phyloP scores from a whole-genome alignment of 2,888 invertebrate species.

The Oxycera nigricornis region DNA sequence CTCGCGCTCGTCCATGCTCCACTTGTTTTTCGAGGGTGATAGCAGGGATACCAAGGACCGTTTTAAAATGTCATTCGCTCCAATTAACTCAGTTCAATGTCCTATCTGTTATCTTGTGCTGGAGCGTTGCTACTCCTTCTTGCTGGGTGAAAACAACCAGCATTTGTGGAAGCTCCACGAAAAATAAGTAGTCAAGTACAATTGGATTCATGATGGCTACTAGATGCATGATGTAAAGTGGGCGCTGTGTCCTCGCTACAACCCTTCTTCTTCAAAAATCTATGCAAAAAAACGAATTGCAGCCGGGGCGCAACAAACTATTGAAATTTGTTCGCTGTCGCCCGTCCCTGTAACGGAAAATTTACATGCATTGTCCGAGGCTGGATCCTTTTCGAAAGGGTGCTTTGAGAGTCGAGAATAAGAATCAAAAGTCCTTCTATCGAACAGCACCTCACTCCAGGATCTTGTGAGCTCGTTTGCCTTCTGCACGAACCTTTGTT shows the following conservation, averaged over 20 bases:
- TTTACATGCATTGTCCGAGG: constrained; percentile 34
- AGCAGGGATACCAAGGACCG: neutral
- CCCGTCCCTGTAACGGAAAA: neutral
- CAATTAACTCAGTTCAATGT: constrained; percentile 34
- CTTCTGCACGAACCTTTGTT: neutral
- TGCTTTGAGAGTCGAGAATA: constrained; percentile 8
- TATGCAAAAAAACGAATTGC: constrained; percentile 9
- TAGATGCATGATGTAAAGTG: neutral
- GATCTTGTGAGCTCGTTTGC: neutral
- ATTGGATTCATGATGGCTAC: neutral
- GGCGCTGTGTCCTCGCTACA: constrained; percentile 16
- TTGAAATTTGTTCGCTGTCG: constrained; percentile 23
- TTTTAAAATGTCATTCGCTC: constrained; percentile 34
- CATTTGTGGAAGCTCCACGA: constrained; percentile 2
- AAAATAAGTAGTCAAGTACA: constrained; percentile 1
- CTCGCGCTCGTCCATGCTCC: neutral
- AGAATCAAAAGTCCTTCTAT: constrained; percentile 28
- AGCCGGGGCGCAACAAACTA: constrained; percentile 29
- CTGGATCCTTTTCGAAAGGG: constrained; percentile 24
- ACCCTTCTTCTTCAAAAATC: constrained; percentile 15
- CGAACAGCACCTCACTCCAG: neutral
- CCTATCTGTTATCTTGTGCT: constrained; percentile 19
- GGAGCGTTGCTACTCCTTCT: neutral
- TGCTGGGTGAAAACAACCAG: neutral
- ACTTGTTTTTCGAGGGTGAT: neutral